Percentiles rank a stretch among this genome's conserved stretches.
Conservation (phyloP, 1,140 invertebrate genomes). For the Theocolax elegans region DNA sequence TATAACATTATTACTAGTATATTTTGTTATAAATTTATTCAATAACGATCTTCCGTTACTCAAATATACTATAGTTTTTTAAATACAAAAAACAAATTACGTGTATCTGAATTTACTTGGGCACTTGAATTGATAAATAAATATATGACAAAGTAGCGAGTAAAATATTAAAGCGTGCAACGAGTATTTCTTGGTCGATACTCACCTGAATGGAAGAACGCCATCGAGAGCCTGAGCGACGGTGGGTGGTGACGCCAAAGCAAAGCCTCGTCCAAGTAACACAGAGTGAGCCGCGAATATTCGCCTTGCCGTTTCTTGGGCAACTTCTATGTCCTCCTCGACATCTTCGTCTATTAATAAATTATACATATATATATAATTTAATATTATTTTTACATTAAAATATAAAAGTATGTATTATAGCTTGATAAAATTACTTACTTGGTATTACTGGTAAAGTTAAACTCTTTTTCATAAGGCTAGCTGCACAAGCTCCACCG, state of each 20-base stretch:
- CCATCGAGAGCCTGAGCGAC: constrained; percentile 92
- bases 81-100: too few relatives aligned
- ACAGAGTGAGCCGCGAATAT: constrained; percentile 79
- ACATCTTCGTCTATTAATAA: constrained; percentile 75
- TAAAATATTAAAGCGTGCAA: too few relatives aligned
- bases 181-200: constrained; percentile 44
- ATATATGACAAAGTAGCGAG: too few relatives aligned
- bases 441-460: constrained; percentile 75
- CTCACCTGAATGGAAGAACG: constrained; percentile 86
- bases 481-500: constrained; percentile 89
- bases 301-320: constrained; percentile 78
- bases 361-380: too few relatives aligned
- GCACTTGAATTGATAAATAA: too few relatives aligned
- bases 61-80: too few relatives aligned
- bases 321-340: constrained; percentile 77
- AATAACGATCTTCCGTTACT: too few relatives aligned
- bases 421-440: constrained; percentile 63
- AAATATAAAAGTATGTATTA: too few relatives aligned
- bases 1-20: too few relatives aligned
- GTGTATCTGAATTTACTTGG: too few relatives aligned
- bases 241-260: constrained; percentile 85
- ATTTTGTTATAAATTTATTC: too few relatives aligned
- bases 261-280: constrained; percentile 89
- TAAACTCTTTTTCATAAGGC: constrained; percentile 88
- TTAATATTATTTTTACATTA: too few relatives aligned